These are phyloP conservation scores for Falco concolor DNA, from an alignment of 2,797 vertebrate species.

Conservation along the genomic window DNA sequence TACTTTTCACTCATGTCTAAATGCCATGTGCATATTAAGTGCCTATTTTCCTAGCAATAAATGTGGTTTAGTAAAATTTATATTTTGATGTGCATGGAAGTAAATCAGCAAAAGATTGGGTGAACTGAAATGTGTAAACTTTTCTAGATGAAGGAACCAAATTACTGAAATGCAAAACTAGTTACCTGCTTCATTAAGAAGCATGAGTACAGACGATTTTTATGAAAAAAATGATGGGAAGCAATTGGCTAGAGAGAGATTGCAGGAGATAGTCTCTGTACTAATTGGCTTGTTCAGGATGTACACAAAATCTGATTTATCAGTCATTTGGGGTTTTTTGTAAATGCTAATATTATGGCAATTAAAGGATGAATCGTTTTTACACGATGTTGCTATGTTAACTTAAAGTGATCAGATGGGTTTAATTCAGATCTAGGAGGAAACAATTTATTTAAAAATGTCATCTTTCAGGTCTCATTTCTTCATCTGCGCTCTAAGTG, in stretches of 20 bases:
- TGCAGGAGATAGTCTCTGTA: slow-evolving; percentile 39
- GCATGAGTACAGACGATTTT: slow-evolving; percentile 38
- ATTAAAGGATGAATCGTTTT: slow-evolving; percentile 69
- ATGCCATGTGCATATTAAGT: slow-evolving; percentile 41
- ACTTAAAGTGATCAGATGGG: slow-evolving; percentile 60
- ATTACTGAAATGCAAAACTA: slow-evolving; percentile 55
- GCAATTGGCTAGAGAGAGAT: slow-evolving; percentile 63
- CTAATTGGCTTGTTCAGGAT: slow-evolving; percentile 66
- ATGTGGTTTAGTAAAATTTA: slow-evolving; percentile 9
- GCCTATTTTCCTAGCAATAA: not conserved
- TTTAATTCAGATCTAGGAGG: slow-evolving; percentile 64
- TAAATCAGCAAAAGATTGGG: slow-evolving; percentile 54
- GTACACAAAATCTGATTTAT: slow-evolving; percentile 59
- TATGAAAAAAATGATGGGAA: slow-evolving; percentile 48
- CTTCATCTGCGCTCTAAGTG: not conserved
- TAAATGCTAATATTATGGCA: slow-evolving; percentile 63
- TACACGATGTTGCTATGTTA: slow-evolving; percentile 34
- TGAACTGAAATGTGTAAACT: slow-evolving; percentile 54
- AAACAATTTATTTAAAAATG: slow-evolving; percentile 40
- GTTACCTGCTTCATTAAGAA: slow-evolving; percentile 70
- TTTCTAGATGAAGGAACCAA: slow-evolving; percentile 38
- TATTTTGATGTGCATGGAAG: slow-evolving; percentile 23
- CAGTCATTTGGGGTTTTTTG: slow-evolving; percentile 54
- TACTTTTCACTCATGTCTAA: not conserved
- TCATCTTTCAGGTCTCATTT: slow-evolving; percentile 52